Evolutionary conservation across 2,797 vertebrate species (phyloP).

Genomic region (Sebastes steindachneri): DNA sequence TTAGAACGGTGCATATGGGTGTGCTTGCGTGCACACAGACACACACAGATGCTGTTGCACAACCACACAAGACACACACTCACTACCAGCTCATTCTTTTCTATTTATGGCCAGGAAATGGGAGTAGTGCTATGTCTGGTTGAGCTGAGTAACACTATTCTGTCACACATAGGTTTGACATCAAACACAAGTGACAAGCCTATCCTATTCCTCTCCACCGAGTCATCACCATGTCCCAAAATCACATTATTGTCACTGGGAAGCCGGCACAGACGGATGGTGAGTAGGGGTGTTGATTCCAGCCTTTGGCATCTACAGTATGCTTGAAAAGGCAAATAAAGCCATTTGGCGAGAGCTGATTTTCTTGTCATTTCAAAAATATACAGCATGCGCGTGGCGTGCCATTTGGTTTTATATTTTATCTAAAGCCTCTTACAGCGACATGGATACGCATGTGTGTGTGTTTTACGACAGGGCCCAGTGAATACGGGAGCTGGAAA

Average conservation of each 20-base stretch:
- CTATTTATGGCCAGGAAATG: slow-evolving; percentile 79
- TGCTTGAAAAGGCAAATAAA: slow-evolving; percentile 78
- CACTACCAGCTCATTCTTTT: slow-evolving; percentile 65
- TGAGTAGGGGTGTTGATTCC: slow-evolving; percentile 75
- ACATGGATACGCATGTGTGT: slow-evolving; percentile 46
- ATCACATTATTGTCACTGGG: slow-evolving; percentile 82
- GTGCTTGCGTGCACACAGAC: slow-evolving; percentile 31
- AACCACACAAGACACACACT: slow-evolving; percentile 49
- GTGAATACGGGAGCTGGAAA: slow-evolving; percentile 47
- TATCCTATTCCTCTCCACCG: slow-evolving; percentile 78
- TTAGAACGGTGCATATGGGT: slow-evolving; percentile 52
- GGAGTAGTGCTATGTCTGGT: slow-evolving; percentile 75
- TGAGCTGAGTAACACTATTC: slow-evolving; percentile 84
- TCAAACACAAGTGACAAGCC: slow-evolving; percentile 83
- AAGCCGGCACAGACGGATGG: slow-evolving; percentile 75
- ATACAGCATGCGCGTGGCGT: slow-evolving; percentile 60
- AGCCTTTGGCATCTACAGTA: slow-evolving; percentile 75
- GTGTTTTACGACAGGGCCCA: slow-evolving; percentile 14
- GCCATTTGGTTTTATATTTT: slow-evolving; percentile 69
- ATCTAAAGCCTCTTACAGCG: slow-evolving; percentile 73
- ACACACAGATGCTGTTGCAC: slow-evolving; percentile 40
- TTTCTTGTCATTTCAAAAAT: slow-evolving; percentile 75
- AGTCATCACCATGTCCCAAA: slow-evolving; percentile 85
- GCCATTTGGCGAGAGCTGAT: slow-evolving; percentile 74
- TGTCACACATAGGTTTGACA: slow-evolving; percentile 83